Evolutionary conservation across 2,797 vertebrate species (phyloP).

Genomic region (Coccyzus lansbergi): DNA sequence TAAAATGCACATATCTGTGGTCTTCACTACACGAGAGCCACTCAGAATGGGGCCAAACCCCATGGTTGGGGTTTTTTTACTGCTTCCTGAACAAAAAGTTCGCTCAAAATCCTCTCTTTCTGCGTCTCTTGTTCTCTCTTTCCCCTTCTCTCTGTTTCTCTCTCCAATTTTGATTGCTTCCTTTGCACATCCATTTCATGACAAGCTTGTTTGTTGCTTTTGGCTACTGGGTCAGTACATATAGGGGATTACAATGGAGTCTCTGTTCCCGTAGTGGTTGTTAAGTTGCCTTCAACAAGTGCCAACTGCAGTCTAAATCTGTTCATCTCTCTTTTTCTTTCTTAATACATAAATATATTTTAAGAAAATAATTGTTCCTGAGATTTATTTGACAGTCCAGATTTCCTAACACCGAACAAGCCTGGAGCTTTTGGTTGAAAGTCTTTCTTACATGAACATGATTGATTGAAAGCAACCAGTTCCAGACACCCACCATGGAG

Average conservation of each 20-base stretch:
- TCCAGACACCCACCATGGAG: not conserved
- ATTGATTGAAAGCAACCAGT: slow-evolving; percentile 23
- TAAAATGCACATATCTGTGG: not conserved
- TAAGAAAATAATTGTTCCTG: slow-evolving; percentile 34
- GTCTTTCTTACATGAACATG: not conserved
- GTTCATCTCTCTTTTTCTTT: not conserved
- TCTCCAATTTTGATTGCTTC: slow-evolving; percentile 42
- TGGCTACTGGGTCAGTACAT: slow-evolving; percentile 21
- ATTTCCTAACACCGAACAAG: not conserved
- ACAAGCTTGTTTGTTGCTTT: slow-evolving; percentile 55
- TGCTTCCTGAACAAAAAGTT: not conserved
- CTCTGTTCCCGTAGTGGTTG: slow-evolving; percentile 2
- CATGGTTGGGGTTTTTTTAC: not conserved
- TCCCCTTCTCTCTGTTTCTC: not conserved
- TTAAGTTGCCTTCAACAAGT: slow-evolving; percentile 20
- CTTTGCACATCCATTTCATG: slow-evolving; percentile 65
- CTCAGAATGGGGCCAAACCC: not conserved
- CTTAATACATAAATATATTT: slow-evolving; percentile 7
- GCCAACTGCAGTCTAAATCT: slow-evolving; percentile 19
- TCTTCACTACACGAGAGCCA: not conserved
- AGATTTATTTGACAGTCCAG: slow-evolving; percentile 47
- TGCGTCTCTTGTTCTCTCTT: not conserved
- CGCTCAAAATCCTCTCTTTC: not conserved
- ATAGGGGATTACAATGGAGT: slow-evolving; percentile 24
- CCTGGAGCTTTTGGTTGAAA: not conserved